Base-by-base conservation (phyloP, 2,797 vertebrate genomes). In the Trematomus bernacchii region DNA sequence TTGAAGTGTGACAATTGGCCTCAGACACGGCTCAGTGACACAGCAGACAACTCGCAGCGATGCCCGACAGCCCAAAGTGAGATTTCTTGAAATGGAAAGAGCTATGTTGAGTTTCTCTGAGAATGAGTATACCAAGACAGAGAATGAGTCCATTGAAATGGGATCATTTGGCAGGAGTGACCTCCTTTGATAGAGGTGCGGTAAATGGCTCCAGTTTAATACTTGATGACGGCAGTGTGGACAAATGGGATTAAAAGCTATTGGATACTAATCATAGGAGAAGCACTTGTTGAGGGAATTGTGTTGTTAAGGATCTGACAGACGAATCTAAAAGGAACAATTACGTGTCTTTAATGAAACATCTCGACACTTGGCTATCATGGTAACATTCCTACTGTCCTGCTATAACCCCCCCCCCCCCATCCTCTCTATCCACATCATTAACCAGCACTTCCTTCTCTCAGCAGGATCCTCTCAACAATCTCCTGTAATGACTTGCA, bases 271-370 rank as follows among this genome's bases (percentile, higher is more conserved):
- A 73, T 85, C 64, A 61, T 69, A 47, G 52, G n/a, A 64, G 76
- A 88, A 69, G 51, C 47, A 53, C 52, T 72, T 63, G 61, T 63
- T 60, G 52, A 8, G 10, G 65, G 57, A 75, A 53, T 33, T 77
- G 63, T 44, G 52, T 50, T 8, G 43, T 53, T 8, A 66, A 59
- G 27, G 6, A 66, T 73, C 58, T 83, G 73, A 73, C 62, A 58
- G 74, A 47, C 37, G 71, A 81, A 73, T 75, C 82, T 78, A 70
- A 86, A 75, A 87, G 68, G 62, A 85, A 80, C 73, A 83, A 80
- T 85, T 86, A 76, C 23, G 42, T 14, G 47, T 64, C 70, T 78
- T 46, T 76, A 84, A 89, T 87, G 79, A 81, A 82, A 85, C 68
- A 47, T 80, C 21, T 84, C 75, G 61, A 42, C 44, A 64, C 51